Conservation (phyloP, 2,113 vertebrate species). For the Stigmatopora nigra region DNA sequence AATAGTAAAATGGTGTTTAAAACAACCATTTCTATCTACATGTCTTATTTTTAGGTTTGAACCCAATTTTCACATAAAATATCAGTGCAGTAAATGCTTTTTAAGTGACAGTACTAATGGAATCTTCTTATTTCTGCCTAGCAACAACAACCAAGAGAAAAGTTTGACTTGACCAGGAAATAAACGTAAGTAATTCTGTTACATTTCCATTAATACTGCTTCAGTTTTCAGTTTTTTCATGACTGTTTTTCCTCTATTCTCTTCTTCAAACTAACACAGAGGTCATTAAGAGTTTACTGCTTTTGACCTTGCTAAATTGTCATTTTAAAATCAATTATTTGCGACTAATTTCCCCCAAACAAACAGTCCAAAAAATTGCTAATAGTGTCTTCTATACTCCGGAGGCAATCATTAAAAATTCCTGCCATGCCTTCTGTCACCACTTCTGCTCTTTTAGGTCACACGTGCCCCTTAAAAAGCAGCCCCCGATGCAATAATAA, state of each 20-base stretch:
- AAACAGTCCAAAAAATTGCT: neutral
- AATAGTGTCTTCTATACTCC: slow-evolving; percentile 11
- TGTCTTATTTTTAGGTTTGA: too few species aligned
- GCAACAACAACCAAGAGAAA: neutral
- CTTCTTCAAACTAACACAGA: too few species aligned
- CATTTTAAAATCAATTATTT: neutral
- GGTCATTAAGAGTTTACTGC: too few species aligned
- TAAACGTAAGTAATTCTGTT: too few species aligned
- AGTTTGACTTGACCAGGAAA: neutral
- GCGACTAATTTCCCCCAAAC: neutral
- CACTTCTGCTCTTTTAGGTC: slow-evolving; percentile 52
- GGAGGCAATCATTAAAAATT: slow-evolving; percentile 62
- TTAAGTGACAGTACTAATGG: neutral
- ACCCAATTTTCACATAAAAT: too few species aligned
- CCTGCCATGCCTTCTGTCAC: slow-evolving; percentile 59
- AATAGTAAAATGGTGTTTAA: too few species aligned
- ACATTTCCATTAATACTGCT: too few species aligned
- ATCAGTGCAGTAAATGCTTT: neutral
- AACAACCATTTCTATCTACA: too few species aligned
- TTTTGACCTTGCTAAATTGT: too few species aligned
- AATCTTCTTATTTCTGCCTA: neutral
- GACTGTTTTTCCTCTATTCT: too few species aligned
- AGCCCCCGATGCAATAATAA: slow-evolving; percentile 46
- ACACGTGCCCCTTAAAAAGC: slow-evolving; percentile 48
- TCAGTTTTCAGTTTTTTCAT: too few species aligned